Percentiles rank a stretch among this genome's conserved stretches.
Conservation (phyloP, 2,888 invertebrate genomes). For the Ischnus inquisitorius region DNA sequence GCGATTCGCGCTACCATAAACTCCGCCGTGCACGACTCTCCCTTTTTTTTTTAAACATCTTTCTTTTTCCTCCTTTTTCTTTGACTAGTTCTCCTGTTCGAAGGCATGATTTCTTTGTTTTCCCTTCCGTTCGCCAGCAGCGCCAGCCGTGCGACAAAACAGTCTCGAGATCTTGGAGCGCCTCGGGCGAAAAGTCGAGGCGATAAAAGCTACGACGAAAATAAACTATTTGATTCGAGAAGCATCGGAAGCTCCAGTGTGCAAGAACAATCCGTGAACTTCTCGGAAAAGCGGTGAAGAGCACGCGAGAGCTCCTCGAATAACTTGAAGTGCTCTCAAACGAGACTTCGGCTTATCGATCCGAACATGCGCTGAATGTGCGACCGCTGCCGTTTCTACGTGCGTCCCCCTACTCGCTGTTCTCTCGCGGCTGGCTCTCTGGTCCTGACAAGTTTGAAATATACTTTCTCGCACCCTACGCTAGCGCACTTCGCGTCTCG, state of each 20-base stretch:
- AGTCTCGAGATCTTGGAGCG: neutral
- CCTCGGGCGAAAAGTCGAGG: neutral
- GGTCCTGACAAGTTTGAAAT: constrained; percentile 70
- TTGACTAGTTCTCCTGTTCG: neutral
- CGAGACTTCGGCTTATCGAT: constrained; percentile 70
- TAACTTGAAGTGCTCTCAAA: constrained; percentile 56
- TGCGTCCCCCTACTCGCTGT: constrained; percentile 21
- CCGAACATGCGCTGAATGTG: constrained; percentile 38
- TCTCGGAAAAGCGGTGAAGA: constrained; percentile 7
- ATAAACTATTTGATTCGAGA: constrained; percentile 6
- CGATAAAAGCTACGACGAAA: neutral
- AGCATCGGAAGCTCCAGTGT: neutral
- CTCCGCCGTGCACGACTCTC: constrained; percentile 50
- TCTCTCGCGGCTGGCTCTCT: constrained; percentile 40
- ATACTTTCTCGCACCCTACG: constrained; percentile 61
- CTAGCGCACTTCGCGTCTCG: constrained; percentile 13
- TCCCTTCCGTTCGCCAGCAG: neutral
- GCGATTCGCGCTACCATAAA: constrained; percentile 74
- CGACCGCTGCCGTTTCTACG: constrained; percentile 24
- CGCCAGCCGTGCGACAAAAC: neutral
- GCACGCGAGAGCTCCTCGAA: constrained; percentile 47
- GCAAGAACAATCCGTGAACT: neutral
- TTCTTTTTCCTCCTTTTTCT: constrained; percentile 32
- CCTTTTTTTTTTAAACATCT: constrained; percentile 42
- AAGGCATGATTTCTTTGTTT: neutral